phyloP scores from a whole-genome alignment of 2,888 invertebrate genomes.

The Argyresthia goedartella region DNA sequence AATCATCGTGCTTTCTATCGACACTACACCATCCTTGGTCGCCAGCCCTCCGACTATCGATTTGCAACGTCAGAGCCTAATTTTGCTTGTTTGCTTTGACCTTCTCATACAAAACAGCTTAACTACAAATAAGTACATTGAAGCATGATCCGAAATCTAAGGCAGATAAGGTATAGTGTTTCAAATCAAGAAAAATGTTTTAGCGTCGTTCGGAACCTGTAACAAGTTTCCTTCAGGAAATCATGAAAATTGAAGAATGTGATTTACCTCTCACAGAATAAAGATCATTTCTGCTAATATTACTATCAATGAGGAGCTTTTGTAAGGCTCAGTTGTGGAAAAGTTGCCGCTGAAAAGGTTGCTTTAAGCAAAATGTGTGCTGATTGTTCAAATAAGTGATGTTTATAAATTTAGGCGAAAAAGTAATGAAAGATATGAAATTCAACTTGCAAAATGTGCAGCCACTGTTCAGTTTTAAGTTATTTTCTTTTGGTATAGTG shows the following conservation, averaged over 20 bases:
- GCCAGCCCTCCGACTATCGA: conserved; percentile 47
- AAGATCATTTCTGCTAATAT: neutral
- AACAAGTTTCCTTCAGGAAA: neutral
- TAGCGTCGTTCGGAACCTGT: neutral
- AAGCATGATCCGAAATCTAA: too few relatives aligned
- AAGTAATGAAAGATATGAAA: too few relatives aligned
- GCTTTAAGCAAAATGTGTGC: conserved; percentile 17
- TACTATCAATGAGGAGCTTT: neutral
- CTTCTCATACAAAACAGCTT: neutral
- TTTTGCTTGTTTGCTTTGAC: conserved; percentile 40
- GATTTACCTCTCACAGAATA: neutral
- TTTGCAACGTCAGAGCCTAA: conserved; percentile 46
- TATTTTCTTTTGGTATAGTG: too few relatives aligned
- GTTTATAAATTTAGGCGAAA: too few relatives aligned
- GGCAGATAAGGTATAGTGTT: too few relatives aligned
- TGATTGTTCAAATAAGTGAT: neutral
- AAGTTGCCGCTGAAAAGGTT: conserved; percentile 13
- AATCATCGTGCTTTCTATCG: too few relatives aligned
- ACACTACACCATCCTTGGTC: conserved; percentile 23
- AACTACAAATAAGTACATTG: too few relatives aligned
- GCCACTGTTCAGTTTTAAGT: too few relatives aligned
- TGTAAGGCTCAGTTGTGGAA: conserved; percentile 1
- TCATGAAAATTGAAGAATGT: neutral
- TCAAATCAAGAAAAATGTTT: neutral
- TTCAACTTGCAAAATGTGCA: too few relatives aligned